Base-by-base conservation (phyloP, 2,797 vertebrate species). In the Paramormyrops hopkinsi region DNA sequence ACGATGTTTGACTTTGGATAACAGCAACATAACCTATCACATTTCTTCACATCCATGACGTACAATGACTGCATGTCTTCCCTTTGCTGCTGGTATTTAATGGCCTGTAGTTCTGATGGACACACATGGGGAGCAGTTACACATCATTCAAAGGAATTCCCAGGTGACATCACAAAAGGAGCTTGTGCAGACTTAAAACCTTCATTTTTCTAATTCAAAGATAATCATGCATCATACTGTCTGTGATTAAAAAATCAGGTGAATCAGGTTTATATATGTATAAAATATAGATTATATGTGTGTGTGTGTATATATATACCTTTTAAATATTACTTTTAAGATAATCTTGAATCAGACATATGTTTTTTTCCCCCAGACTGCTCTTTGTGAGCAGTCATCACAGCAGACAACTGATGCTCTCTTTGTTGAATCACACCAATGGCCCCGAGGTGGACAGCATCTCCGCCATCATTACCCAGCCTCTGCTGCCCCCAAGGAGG, bases 401-500 rank as follows among this genome's bases (percentile, higher is more conserved):
- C 11, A 11, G 53, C n/a, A 17, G 37, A 89, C 41, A 84, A 11
- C 25, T 86, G 59, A 29, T 86, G 41, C 9, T 37, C 2, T 17
- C 19, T 69, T 86, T 69, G 90, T 56, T 92, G 92, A 94, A 92
- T 94, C 92, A 90, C 86, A 54, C 88, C 22, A 87, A 83, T 69
- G 90, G 91, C 92, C 92, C 88, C 79, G 2, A 91, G 91, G 22
- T 8, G 46, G 82, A 86, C 44, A 69, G 3, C n/a, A 37, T 37
- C 82, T 25, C 82, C n/a, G 25, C 46, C 50, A 51, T 79, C n/a
- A 33, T 86, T 83, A 90, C 62, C 90, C 7, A 33, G 91, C 87
- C 88, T 59, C 86, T 53, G 2, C 22, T 88, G 88, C 88, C 91
- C 92, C 11, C 53, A 89, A 91, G 92, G 92, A 48, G 54, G 9